Conservation (phyloP, 2,888 invertebrate genomes). For the Ichneumoninae sp. region DNA sequence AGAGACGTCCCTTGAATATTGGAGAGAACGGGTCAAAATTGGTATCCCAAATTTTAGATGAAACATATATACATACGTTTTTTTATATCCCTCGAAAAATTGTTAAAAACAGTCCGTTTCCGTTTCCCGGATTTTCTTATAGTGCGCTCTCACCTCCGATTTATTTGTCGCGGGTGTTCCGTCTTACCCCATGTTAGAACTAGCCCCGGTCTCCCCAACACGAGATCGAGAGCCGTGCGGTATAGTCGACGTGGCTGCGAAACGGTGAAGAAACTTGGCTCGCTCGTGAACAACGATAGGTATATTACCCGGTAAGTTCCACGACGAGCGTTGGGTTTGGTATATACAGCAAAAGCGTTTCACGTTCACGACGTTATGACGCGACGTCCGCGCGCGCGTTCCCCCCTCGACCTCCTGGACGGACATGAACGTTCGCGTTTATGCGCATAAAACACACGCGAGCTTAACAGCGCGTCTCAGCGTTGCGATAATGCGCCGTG, state of each 20-base stretch:
- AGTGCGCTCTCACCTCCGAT: too few relatives aligned
- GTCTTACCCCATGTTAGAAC: too few relatives aligned
- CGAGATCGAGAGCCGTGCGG: background rate
- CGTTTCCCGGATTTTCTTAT: too few relatives aligned
- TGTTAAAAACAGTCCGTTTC: too few relatives aligned
- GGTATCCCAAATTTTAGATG: too few relatives aligned
- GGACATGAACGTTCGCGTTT: conserved; percentile 66
- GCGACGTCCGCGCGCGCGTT: conserved; percentile 24
- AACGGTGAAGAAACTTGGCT: conserved; percentile 13
- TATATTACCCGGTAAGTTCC: conserved; percentile 3
- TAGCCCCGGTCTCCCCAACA: too few relatives aligned
- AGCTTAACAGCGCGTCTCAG: conserved; percentile 74
- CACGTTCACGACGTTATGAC: conserved; percentile 56
- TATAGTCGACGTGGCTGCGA: background rate
- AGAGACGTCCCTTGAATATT: too few relatives aligned
- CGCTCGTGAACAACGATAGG: conserved; percentile 11
- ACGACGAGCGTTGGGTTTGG: background rate
- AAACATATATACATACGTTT: too few relatives aligned
- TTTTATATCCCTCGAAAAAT: too few relatives aligned
- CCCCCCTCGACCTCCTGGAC: conserved; percentile 47
- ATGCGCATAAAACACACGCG: conserved; percentile 74
- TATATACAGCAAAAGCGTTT: conserved; percentile 36
- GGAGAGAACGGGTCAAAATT: too few relatives aligned
- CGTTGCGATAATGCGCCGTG: conserved; percentile 77
- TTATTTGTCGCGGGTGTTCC: too few relatives aligned